These are phyloP conservation scores for Pseudopleuronectes americanus DNA, from an alignment of 2,797 vertebrate genomes.

Conservation along the genomic window DNA sequence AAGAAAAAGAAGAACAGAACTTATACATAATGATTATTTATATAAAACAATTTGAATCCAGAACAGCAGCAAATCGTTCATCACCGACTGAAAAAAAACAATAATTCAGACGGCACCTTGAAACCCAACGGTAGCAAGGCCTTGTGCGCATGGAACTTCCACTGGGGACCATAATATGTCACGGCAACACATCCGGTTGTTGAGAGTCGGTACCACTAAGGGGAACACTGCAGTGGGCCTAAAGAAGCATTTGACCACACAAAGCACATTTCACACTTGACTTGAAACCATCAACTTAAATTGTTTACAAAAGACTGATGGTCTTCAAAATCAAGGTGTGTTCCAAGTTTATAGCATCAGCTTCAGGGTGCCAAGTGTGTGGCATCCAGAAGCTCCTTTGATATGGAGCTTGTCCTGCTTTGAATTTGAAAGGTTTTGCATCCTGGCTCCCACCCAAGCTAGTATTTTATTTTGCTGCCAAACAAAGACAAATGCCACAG, in stretches of 20 bases:
- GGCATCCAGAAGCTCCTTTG: neutral
- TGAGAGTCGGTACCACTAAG: too few relatives aligned
- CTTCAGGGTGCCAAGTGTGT: too few relatives aligned
- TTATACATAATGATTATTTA: too few relatives aligned
- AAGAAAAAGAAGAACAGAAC: too few relatives aligned
- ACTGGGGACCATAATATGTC: neutral
- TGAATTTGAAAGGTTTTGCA: neutral
- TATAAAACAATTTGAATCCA: too few relatives aligned
- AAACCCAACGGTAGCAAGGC: too few relatives aligned
- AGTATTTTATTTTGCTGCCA: neutral
- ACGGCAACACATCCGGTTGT: neutral
- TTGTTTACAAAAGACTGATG: neutral
- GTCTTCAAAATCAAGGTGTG: neutral
- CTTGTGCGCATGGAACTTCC: neutral
- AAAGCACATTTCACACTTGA: neutral
- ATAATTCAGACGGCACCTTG: too few relatives aligned
- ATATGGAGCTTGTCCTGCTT: neutral
- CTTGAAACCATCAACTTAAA: neutral
- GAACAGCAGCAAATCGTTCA: too few relatives aligned
- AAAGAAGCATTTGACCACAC: neutral
- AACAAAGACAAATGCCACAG: neutral
- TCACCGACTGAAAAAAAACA: too few relatives aligned
- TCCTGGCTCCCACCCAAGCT: neutral
- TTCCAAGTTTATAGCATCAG: neutral
- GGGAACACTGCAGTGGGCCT: neutral